Conservation (phyloP, 1,140 invertebrate genomes). For the Octopus sinensis region DNA sequence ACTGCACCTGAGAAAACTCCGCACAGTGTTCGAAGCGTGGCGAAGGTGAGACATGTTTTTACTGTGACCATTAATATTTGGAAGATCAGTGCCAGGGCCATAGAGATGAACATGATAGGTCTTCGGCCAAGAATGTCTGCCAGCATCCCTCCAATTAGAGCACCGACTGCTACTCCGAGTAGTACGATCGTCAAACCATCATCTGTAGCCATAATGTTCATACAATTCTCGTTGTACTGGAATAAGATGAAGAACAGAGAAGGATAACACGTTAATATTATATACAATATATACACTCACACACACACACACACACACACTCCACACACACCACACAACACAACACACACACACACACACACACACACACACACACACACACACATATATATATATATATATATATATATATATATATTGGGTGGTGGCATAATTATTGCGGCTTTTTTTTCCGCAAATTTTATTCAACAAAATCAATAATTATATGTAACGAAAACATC, state of each 20-base stretch:
- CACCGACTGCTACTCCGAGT: conserved; percentile 32
- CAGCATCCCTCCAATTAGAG: conserved; percentile 35
- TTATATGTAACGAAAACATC: no score
- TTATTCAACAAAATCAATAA: no score
- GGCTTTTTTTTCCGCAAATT: no score
- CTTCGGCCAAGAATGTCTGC: conserved; percentile 38
- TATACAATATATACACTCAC: not conserved
- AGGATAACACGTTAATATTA: not conserved
- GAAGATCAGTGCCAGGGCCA: conserved; percentile 30
- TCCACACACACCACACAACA: no score
- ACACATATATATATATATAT: no score
- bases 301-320: not conserved
- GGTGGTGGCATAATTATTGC: no score
- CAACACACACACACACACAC: no score
- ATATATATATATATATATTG: no score
- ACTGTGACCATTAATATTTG: conserved; percentile 30
- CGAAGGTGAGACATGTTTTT: conserved; percentile 32
- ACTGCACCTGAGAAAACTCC: conserved; percentile 35
- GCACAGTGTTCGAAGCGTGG: conserved; percentile 26
- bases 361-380: no score
- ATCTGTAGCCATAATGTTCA: not conserved
- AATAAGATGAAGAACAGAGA: not conserved
- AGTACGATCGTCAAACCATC: not conserved
- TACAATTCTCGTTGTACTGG: not conserved
- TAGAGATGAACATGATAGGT: conserved; percentile 30